Evolutionary conservation across 2,888 invertebrate species (phyloP).

Genomic region (Hermaeophaga mercurialis): DNA sequence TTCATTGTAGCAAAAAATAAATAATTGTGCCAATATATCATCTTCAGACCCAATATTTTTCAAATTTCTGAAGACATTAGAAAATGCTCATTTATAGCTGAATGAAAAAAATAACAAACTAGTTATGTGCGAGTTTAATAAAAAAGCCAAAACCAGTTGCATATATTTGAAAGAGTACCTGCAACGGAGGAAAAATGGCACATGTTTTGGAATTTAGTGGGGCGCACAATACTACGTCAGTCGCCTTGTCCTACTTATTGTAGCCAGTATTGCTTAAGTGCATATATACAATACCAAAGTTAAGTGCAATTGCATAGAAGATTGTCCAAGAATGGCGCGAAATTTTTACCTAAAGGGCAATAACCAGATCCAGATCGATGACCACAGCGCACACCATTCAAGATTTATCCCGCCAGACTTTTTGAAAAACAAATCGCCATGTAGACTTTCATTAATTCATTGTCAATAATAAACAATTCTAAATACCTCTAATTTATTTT

Average conservation of each 20-base stretch:
- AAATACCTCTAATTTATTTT: conserved; percentile 13
- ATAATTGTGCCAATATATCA: too few relatives aligned
- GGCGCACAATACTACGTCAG: conserved; percentile 20
- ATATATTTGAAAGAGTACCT: too few relatives aligned
- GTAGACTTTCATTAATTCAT: conserved; percentile 1
- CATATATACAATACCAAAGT: conserved; percentile 10
- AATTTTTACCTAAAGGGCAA: conserved; percentile 23
- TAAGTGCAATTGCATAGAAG: conserved; percentile 1
- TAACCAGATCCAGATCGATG: conserved; percentile 26
- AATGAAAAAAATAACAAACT: too few relatives aligned
- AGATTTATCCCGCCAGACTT: conserved; percentile 13
- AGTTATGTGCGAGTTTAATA: too few relatives aligned
- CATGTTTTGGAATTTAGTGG: conserved; percentile 3
- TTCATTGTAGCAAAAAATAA: too few relatives aligned
- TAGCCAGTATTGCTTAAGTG: conserved; percentile 18
- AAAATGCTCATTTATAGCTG: too few relatives aligned
- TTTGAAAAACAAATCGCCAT: conserved; percentile 6
- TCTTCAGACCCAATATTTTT: too few relatives aligned
- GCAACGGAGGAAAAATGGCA: conserved; percentile 14
- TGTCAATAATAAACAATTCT: conserved; percentile 5
- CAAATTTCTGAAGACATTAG: too few relatives aligned
- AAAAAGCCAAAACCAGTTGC: too few relatives aligned
- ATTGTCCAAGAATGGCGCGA: conserved; percentile 19
- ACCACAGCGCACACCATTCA: conserved; percentile 15
- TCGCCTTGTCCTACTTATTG: conserved; percentile 27